A percentile compares a stretch with the other conserved stretches of the same genome.
These are phyloP conservation scores for Protaetia brevitarsis DNA, from an alignment of 1,140 invertebrate species.

Conservation along the genomic window DNA sequence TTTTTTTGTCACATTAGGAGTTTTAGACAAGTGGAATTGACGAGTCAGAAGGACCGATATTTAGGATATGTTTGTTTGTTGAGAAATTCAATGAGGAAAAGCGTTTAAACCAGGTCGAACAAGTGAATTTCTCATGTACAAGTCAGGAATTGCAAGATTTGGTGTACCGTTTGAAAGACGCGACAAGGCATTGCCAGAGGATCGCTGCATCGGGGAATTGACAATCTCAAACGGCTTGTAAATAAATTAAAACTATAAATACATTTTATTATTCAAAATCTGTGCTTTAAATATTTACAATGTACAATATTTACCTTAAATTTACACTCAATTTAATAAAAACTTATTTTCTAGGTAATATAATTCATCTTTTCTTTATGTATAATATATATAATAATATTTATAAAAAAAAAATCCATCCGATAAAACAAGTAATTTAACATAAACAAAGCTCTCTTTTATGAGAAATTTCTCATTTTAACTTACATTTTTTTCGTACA, in stretches of 20 bases:
- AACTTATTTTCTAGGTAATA: conserved; percentile 19
- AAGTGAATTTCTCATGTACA: conserved; percentile 59
- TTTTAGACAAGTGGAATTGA: conserved; percentile 51
- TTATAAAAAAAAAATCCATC: background rate
- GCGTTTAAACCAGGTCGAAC: conserved; percentile 48
- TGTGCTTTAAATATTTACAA: conserved; percentile 40
- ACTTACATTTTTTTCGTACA: too few species aligned
- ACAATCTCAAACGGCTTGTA: background rate
- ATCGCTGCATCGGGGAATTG: conserved; percentile 34
- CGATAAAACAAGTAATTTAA: conserved; percentile 20
- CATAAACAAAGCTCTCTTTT: too few species aligned
- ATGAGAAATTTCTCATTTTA: too few species aligned
- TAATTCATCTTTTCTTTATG: background rate
- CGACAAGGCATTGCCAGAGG: conserved; percentile 60
- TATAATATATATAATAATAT: conserved; percentile 28
- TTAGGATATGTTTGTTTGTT: conserved; percentile 49
- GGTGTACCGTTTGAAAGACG: conserved; percentile 64
- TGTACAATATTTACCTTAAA: conserved; percentile 36
- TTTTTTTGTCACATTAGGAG: background rate
- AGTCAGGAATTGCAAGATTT: conserved; percentile 64
- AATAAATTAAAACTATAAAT: conserved; percentile 37
- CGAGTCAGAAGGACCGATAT: conserved; percentile 46
- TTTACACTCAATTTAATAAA: conserved; percentile 31
- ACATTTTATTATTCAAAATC: conserved; percentile 38
- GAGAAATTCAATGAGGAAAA: conserved; percentile 46